These are phyloP conservation scores for Aleiodes testaceus DNA, from an alignment of 2,888 invertebrate species.

Conservation along the genomic window DNA sequence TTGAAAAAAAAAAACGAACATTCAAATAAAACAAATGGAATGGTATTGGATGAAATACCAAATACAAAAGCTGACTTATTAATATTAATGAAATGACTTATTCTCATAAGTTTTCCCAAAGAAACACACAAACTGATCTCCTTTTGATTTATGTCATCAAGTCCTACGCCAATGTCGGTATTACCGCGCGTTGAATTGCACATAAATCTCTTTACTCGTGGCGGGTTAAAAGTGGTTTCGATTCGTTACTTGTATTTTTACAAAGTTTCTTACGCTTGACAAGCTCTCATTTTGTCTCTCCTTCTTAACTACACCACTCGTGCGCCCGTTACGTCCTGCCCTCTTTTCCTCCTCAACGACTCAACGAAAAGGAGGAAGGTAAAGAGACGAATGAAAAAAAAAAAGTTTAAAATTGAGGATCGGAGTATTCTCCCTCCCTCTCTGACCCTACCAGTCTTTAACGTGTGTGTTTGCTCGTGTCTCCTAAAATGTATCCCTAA, in stretches of 20 bases:
- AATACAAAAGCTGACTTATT: constrained; percentile 68
- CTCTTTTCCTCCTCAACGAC: not conserved
- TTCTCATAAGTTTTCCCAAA: constrained; percentile 57
- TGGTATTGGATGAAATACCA: constrained; percentile 65
- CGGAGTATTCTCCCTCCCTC: not conserved
- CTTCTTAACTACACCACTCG: constrained; percentile 36
- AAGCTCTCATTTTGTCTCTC: constrained; percentile 51
- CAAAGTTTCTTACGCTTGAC: constrained; percentile 57
- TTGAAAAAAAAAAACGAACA: no score
- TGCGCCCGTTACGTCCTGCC: not conserved
- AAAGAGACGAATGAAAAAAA: no score
- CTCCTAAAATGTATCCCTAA: constrained; percentile 44
- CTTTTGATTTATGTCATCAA: constrained; percentile 69
- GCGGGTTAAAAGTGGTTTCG: constrained; percentile 71
- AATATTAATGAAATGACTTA: constrained; percentile 70
- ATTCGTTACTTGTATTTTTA: constrained; percentile 71
- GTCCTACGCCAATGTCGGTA: constrained; percentile 64
- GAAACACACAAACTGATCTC: constrained; percentile 50
- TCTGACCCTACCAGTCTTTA: constrained; percentile 38
- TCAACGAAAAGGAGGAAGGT: no score
- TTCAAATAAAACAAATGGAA: not conserved
- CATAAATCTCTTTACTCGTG: constrained; percentile 67
- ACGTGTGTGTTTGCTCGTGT: constrained; percentile 51
- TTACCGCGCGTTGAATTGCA: constrained; percentile 63
- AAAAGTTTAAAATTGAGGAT: constrained; percentile 4